Evolutionary conservation across 1,140 invertebrate genomes (phyloP).

Genomic region (Trichogramma pretiosum): DNA sequence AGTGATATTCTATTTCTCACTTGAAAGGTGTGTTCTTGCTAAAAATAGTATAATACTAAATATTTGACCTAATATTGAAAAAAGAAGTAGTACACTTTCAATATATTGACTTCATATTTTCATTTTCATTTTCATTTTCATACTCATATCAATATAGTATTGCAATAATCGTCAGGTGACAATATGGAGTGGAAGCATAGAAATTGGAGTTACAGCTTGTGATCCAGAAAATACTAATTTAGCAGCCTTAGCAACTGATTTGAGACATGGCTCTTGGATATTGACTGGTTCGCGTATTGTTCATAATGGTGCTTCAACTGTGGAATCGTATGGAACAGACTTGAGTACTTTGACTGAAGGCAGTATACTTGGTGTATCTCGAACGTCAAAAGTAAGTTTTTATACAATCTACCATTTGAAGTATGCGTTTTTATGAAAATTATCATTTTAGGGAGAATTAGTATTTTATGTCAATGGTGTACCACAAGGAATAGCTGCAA

Average conservation of each 20-base stretch:
- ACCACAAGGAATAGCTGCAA: slow-evolving; percentile 77
- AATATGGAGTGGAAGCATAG: slow-evolving; percentile 84
- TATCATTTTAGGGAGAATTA: slow-evolving; percentile 60
- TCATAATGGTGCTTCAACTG: slow-evolving; percentile 67
- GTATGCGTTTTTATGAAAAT: slow-evolving; percentile 10
- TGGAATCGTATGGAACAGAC: slow-evolving; percentile 79
- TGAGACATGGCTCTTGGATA: slow-evolving; percentile 78
- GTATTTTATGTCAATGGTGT: slow-evolving; percentile 84
- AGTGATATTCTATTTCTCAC: no score
- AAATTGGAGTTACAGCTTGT: slow-evolving; percentile 81
- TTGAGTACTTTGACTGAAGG: slow-evolving; percentile 77
- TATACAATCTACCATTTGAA: slow-evolving; percentile 1
- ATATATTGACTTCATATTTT: no score
- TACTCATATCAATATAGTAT: slow-evolving; percentile 23
- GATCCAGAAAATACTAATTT: slow-evolving; percentile 74
- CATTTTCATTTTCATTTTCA: slow-evolving; percentile 4
- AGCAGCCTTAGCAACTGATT: slow-evolving; percentile 73
- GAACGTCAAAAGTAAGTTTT: slow-evolving; percentile 58
- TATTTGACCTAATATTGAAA: no score
- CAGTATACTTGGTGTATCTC: slow-evolving; percentile 74
- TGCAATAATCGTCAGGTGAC: no score
- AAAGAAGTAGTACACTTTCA: no score
- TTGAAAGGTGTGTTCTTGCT: no score
- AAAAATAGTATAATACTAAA: no score
- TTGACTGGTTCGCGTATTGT: slow-evolving; percentile 80